phyloP scores from a whole-genome alignment of 2,888 invertebrate genomes.

The Kuschelorhynchus macadamiae region DNA sequence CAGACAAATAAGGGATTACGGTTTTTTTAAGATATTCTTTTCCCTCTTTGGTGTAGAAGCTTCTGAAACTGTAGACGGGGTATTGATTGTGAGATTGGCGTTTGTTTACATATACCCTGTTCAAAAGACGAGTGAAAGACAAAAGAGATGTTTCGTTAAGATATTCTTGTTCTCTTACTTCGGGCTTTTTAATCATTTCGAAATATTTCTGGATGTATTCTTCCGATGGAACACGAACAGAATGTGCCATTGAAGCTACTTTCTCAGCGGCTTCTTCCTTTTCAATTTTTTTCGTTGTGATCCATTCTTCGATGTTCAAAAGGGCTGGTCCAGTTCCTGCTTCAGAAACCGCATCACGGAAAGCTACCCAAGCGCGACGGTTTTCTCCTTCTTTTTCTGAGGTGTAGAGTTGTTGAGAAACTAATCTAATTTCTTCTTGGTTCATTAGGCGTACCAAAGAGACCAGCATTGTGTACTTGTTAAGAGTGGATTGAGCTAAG shows the following conservation, averaged over 20 bases:
- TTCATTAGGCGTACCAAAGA: constrained; percentile 75
- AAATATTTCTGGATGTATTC: constrained; percentile 76
- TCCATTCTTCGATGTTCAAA: constrained; percentile 74
- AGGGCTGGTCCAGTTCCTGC: constrained; percentile 80
- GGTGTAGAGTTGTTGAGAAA: constrained; percentile 70
- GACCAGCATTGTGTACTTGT: constrained; percentile 76
- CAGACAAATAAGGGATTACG: constrained; percentile 75
- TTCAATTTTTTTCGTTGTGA: constrained; percentile 69
- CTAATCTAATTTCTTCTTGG: constrained; percentile 73
- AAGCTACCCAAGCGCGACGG: constrained; percentile 74
- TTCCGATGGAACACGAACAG: constrained; percentile 75
- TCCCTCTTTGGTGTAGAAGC: constrained; percentile 71
- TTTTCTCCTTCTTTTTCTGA: constrained; percentile 60
- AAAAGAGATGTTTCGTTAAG: no score
- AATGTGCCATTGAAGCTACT: constrained; percentile 71
- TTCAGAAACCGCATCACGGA: constrained; percentile 77
- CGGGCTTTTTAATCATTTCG: constrained; percentile 71
- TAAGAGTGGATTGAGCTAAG: constrained; percentile 72
- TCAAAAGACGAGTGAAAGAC: constrained; percentile 74
- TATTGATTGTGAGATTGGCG: constrained; percentile 73
- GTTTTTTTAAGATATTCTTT: constrained; percentile 70
- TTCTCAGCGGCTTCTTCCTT: constrained; percentile 75
- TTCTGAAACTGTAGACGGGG: constrained; percentile 77
- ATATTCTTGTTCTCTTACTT: constrained; percentile 70
- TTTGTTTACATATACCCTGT: constrained; percentile 75